These are phyloP conservation scores for Anagrus nilaparvatae DNA, from an alignment of 1,140 invertebrate genomes.

Conservation along the genomic window DNA sequence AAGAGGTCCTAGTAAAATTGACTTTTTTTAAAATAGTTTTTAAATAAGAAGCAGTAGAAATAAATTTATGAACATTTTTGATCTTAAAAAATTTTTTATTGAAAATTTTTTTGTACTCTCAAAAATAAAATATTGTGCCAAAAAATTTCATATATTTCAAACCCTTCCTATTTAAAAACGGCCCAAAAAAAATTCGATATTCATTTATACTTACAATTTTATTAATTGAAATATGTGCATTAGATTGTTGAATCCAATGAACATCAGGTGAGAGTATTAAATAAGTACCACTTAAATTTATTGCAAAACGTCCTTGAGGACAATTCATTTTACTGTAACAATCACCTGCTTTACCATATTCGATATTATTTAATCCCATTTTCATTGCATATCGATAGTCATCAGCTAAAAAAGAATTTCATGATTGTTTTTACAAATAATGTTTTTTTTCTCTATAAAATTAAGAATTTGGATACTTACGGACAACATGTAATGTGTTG, in stretches of 20 bases:
- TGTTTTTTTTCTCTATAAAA: neutral
- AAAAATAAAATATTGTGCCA: slow-evolving; percentile 4
- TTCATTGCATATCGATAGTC: slow-evolving; percentile 64
- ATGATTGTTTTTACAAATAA: slow-evolving; percentile 6
- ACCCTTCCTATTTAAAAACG: neutral
- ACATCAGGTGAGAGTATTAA: slow-evolving; percentile 53
- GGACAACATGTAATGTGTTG: slow-evolving; percentile 44
- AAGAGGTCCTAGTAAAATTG: too few species aligned
- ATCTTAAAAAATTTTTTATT: neutral
- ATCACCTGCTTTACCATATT: slow-evolving; percentile 74
- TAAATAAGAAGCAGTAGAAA: too few species aligned
- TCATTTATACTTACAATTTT: slow-evolving; percentile 30
- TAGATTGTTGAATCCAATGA: slow-evolving; percentile 50
- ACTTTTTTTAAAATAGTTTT: too few species aligned
- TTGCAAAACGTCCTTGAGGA: slow-evolving; percentile 72
- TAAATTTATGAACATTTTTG: neutral
- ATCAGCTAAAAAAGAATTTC: slow-evolving; percentile 44
- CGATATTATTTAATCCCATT: slow-evolving; percentile 46
- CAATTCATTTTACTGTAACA: slow-evolving; percentile 70
- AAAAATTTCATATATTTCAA: neutral
- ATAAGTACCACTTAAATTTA: slow-evolving; percentile 67
- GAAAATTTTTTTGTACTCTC: neutral
- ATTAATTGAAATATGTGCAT: slow-evolving; percentile 25
- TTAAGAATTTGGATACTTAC: slow-evolving; percentile 27
- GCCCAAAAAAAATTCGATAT: too few species aligned